Conservation (phyloP, 1,140 invertebrate genomes). For the Zaprionus capensis region DNA sequence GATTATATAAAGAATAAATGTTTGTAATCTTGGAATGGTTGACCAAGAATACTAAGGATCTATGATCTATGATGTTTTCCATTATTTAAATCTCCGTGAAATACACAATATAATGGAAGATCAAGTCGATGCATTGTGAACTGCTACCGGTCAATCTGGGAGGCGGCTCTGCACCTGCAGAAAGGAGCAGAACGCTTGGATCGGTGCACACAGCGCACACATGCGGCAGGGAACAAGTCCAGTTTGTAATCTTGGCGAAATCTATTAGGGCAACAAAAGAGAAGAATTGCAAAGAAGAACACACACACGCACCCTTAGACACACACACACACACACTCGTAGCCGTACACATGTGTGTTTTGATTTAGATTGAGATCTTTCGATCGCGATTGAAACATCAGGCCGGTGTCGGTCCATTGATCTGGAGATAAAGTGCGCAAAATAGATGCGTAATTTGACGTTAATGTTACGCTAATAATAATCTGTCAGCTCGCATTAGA, state of each 20-base stretch:
- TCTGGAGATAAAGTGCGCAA: slow-evolving; percentile 75
- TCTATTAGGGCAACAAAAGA: slow-evolving; percentile 16
- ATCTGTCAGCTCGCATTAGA: slow-evolving; percentile 79
- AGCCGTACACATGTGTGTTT: slow-evolving; percentile 4
- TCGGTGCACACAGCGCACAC: slow-evolving; percentile 4
- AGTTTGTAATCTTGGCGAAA: slow-evolving; percentile 11
- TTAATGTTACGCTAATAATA: slow-evolving; percentile 84
- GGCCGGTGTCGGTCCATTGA: slow-evolving; percentile 24
- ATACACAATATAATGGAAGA: not conserved
- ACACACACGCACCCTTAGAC: not conserved
- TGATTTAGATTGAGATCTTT: slow-evolving; percentile 30
- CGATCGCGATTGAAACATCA: slow-evolving; percentile 8
- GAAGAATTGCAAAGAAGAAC: slow-evolving; percentile 1
- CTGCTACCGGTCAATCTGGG: not conserved
- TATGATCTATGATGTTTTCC: not conserved
- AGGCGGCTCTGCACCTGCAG: slow-evolving; percentile 1
- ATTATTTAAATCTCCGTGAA: slow-evolving; percentile 6
- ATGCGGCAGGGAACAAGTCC: slow-evolving; percentile 12
- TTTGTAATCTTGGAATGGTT: not conserved
- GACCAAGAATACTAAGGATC: not conserved
- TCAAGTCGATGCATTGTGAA: not conserved
- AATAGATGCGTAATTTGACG: slow-evolving; percentile 83
- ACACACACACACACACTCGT: not conserved
- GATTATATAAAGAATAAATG: not conserved
- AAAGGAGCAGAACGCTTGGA: not conserved